Conservation (phyloP, 2,797 vertebrate genomes). For the Monodelphis domestica region DNA sequence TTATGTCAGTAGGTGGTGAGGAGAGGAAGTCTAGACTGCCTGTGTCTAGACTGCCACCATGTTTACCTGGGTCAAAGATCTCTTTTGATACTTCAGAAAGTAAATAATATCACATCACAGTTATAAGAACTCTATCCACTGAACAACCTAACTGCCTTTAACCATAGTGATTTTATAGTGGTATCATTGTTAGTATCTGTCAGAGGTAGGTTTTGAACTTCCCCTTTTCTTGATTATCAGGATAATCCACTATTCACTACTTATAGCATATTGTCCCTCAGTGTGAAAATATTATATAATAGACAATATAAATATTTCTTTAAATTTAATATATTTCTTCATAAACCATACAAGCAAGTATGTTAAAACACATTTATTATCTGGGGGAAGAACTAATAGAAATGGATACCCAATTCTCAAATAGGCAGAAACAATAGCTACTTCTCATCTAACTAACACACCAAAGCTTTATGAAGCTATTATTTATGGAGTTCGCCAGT, state of each 20-base stretch:
- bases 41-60: too few species aligned
- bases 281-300: not conserved
- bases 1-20: too few species aligned
- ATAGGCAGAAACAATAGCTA: not conserved
- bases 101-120: not conserved
- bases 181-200: not conserved
- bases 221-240: not conserved
- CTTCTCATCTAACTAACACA: not conserved
- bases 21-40: too few species aligned
- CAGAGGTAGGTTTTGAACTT: not conserved
- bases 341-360: not conserved
- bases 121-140: not conserved
- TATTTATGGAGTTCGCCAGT: too few species aligned
- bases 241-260: not conserved
- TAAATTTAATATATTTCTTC: too few species aligned
- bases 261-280: not conserved
- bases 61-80: too few species aligned
- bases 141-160: not conserved
- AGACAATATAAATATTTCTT: too few species aligned
- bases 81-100: not conserved
- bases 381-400: not conserved
- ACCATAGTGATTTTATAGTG: not conserved
- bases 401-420: not conserved
- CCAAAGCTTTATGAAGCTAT: not conserved
- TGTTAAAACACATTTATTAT: not conserved